These are phyloP conservation scores for Thamnophis sirtalis DNA, from an alignment of 2,113 vertebrate species.

Conservation along the genomic window DNA sequence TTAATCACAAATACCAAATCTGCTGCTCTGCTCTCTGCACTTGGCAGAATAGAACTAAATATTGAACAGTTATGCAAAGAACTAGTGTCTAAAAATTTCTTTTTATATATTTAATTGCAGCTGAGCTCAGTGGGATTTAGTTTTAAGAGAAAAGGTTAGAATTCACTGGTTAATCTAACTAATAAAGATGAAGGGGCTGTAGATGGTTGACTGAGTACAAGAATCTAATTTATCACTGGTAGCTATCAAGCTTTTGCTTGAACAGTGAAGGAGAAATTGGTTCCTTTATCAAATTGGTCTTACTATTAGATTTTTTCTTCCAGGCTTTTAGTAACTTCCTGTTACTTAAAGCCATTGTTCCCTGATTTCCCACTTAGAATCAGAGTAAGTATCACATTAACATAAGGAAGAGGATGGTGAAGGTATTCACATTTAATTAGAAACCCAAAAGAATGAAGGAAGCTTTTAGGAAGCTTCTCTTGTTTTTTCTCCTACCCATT, in stretches of 20 bases:
- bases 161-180: background rate
- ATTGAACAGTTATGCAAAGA: background rate
- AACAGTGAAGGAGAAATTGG: background rate
- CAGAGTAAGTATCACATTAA: background rate
- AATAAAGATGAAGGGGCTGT: background rate
- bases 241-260: background rate
- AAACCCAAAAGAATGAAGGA: background rate
- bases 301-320: background rate
- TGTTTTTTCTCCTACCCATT: background rate
- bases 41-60: background rate
- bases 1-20: background rate
- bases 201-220: background rate
- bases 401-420: background rate
- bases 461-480: background rate
- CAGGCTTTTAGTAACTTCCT: background rate
- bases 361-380: background rate
- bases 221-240: background rate
- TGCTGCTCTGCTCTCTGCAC: background rate
- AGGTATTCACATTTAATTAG: background rate
- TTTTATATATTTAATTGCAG: background rate
- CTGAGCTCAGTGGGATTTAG: background rate
- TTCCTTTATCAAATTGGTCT: background rate
- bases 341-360: background rate
- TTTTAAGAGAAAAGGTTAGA: background rate
- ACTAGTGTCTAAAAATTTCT: no score